Percentiles rank a stretch among this genome's conserved stretches.
Evolutionary conservation across 1,140 invertebrate species (phyloP).

Genomic region (Carcinoscorpius rotundicauda): DNA sequence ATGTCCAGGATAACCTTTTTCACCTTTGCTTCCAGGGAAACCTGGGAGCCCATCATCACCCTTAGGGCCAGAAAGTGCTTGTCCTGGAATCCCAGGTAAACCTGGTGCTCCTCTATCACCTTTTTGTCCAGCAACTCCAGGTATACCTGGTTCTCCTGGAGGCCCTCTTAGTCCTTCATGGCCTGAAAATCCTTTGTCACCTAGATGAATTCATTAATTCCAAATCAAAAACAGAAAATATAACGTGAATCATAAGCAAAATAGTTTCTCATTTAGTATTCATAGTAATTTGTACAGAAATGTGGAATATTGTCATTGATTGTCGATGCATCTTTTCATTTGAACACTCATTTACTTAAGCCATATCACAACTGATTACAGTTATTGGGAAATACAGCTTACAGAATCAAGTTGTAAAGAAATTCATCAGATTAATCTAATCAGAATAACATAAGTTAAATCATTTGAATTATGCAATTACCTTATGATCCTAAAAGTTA

Average conservation of each 20-base stretch:
- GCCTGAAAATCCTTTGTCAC: slow-evolving; percentile 21
- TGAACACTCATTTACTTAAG: too few relatives aligned
- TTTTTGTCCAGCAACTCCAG: slow-evolving; percentile 55
- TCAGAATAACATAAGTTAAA: too few relatives aligned
- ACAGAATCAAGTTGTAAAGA: too few relatives aligned
- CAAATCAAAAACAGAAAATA: neutral
- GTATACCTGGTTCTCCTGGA: slow-evolving; percentile 37
- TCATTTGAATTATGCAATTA: too few relatives aligned
- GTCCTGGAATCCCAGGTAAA: slow-evolving; percentile 19
- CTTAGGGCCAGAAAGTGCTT: neutral
- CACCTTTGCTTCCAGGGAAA: slow-evolving; percentile 21
- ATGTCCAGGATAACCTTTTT: slow-evolving; percentile 15
- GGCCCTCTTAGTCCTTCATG: slow-evolving; percentile 25
- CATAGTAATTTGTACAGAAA: too few relatives aligned
- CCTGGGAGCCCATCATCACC: slow-evolving; percentile 44
- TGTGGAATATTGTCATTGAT: too few relatives aligned
- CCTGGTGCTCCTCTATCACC: slow-evolving; percentile 19
- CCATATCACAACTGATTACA: too few relatives aligned
- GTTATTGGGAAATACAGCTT: too few relatives aligned
- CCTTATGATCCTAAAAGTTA: too few relatives aligned
- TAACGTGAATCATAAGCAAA: slow-evolving; percentile 1
- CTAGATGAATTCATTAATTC: neutral
- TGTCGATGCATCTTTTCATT: too few relatives aligned
- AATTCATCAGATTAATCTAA: too few relatives aligned
- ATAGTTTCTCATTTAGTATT: neutral